Percentiles rank a stretch among this genome's conserved stretches.
Evolutionary conservation across 2,888 invertebrate species (phyloP).

Genomic region (Papilio protenor): DNA sequence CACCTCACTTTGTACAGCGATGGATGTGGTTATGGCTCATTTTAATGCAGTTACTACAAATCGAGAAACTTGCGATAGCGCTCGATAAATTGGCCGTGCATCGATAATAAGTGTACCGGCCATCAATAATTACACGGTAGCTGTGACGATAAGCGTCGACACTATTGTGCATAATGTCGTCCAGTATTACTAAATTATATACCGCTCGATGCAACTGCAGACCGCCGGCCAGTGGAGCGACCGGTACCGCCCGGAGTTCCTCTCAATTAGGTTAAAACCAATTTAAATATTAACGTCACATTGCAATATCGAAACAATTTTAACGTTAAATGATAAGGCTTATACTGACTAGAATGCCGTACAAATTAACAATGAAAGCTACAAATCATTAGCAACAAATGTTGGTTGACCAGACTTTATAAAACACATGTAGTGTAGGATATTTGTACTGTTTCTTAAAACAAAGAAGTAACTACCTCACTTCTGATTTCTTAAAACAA

Average conservation of each 20-base stretch:
- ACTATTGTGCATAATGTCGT: constrained; percentile 79
- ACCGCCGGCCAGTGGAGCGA: constrained; percentile 49
- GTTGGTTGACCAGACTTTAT: neutral
- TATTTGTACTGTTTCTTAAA: neutral
- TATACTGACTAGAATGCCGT: neutral
- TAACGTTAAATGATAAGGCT: constrained; percentile 6
- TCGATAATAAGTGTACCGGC: constrained; percentile 66
- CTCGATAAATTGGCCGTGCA: constrained; percentile 62
- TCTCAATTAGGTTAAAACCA: constrained; percentile 38
- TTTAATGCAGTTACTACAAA: constrained; percentile 72
- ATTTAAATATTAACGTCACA: constrained; percentile 27
- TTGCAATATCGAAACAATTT: constrained; percentile 1
- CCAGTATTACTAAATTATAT: constrained; percentile 78
- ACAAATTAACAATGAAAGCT: constrained; percentile 6
- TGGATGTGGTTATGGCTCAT: constrained; percentile 69
- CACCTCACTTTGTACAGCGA: constrained; percentile 50
- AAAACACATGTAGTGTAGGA: neutral
- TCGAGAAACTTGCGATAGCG: constrained; percentile 67
- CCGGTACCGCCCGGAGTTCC: constrained; percentile 55
- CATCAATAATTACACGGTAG: constrained; percentile 76
- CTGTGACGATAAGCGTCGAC: constrained; percentile 70
- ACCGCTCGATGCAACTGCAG: constrained; percentile 49
- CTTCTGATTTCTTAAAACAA: neutral
- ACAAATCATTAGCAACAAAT: neutral
- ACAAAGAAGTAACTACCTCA: neutral